Conservation (phyloP, 2,113 vertebrate species). For the Centropristis striata region DNA sequence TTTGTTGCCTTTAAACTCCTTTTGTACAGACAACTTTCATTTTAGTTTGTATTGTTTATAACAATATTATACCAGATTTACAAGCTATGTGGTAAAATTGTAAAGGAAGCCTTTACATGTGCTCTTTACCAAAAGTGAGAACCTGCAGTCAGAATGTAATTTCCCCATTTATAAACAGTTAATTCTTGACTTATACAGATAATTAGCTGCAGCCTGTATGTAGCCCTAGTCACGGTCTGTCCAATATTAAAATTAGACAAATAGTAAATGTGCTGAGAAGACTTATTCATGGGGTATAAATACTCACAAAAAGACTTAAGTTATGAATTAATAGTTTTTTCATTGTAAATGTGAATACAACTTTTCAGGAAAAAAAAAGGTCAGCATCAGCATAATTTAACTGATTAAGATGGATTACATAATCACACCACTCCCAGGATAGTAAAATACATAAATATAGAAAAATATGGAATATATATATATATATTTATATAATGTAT, state of each 20-base stretch:
- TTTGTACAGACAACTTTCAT: slow-evolving; percentile 25
- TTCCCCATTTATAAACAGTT: neutral
- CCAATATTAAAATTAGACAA: slow-evolving; percentile 14
- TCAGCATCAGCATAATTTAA: slow-evolving; percentile 63
- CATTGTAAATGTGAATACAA: slow-evolving; percentile 67
- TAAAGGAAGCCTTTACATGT: neutral
- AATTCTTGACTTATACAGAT: neutral
- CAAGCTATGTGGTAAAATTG: neutral
- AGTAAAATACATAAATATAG: slow-evolving; percentile 80
- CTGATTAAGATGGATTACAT: slow-evolving; percentile 70
- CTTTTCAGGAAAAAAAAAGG: slow-evolving; percentile 31
- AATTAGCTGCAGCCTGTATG: slow-evolving; percentile 41
- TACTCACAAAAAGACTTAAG: slow-evolving; percentile 50
- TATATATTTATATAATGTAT: slow-evolving; percentile 71
- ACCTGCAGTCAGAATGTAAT: slow-evolving; percentile 1
- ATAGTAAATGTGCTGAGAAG: slow-evolving; percentile 50
- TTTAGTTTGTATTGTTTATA: neutral
- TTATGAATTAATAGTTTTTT: slow-evolving; percentile 60
- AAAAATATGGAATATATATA: slow-evolving; percentile 76
- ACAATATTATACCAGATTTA: neutral
- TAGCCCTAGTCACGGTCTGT: slow-evolving; percentile 36
- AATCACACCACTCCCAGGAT: slow-evolving; percentile 80
- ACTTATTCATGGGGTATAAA: slow-evolving; percentile 52
- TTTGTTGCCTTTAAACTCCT: neutral
- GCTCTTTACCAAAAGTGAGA: neutral